Base-by-base conservation (phyloP, 2,113 vertebrate species). In the Malaclemys terrapin region DNA sequence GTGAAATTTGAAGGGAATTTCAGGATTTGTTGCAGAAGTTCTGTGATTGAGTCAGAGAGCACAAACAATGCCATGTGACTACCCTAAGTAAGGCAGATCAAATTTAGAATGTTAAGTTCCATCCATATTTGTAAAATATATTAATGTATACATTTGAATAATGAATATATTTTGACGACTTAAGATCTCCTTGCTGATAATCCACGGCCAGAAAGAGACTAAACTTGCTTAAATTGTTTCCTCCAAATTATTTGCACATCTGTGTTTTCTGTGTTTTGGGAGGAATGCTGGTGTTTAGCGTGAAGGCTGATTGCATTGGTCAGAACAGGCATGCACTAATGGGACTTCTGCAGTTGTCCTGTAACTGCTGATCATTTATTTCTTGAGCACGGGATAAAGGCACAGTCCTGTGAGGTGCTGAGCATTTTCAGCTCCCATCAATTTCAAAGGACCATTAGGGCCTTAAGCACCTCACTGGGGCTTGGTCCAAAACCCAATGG, bases 381-480 rank as follows among this genome's bases (percentile, higher is more conserved):
- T 88, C 85, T 42, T 75, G 31, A 79, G 86, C 16, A 5, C 82
- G 88, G 7, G 69, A 49, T 69, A 4, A 29, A 54, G 89, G 6
- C 82, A 1, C 45, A 54, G 47, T 78, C 62, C 2, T 1, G 1
- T 82, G 53, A 87, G n/a, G 5, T 81, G 65, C 72, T 11, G 16
- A 62, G 10, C 87, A 1, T 81, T 47, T 65, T 81, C 57, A 94
- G 95, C 76, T 84, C 69, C n/a, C 47, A 82, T 53, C 22, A 76
- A 62, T 82, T 95, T 89, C 85, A 88, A 4, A 24, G 86, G 79
- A 82, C 62, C 56, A 89, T 47, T 80, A 25, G 29, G 62, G 12
- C 78, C 78, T 54, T 89, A 93, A 95, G 79, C 57, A 47, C 89
- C 81, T 90, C 50, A 80, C 92, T 93, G 91, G 79, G 25, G 13